Percentiles rank a stretch among this genome's conserved stretches.
Conservation (phyloP, 2,113 vertebrate species). For the Centropus bengalensis region DNA sequence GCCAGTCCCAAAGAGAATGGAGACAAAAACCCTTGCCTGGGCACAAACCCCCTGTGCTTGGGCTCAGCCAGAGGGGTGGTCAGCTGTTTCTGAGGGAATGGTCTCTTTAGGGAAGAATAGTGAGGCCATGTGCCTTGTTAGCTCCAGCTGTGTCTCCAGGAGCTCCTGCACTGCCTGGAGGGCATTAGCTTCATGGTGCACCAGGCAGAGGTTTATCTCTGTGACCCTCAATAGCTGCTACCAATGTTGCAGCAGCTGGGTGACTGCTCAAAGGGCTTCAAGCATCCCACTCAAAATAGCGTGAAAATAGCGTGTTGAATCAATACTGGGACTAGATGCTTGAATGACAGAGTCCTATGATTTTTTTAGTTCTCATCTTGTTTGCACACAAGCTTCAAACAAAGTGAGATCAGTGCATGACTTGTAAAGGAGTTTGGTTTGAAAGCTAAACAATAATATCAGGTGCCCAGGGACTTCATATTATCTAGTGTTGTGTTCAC, state of each 20-base stretch:
- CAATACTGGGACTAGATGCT: not conserved
- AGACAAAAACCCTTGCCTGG: not conserved
- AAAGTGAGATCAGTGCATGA: fast-evolving
- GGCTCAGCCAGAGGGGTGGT: not conserved
- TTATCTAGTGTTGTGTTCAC: not conserved
- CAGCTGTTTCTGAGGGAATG: slow-evolving; percentile 12
- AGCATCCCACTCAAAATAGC: not conserved
- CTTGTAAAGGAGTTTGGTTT: not conserved
- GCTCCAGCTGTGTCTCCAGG: slow-evolving; percentile 72
- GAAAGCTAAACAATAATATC: not conserved
- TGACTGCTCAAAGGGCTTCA: not conserved
- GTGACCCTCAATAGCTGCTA: not conserved
- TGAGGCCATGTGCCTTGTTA: not conserved
- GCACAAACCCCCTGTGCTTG: not conserved
- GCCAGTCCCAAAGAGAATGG: not conserved
- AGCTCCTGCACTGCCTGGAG: slow-evolving; percentile 27
- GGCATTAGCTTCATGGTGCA: not conserved
- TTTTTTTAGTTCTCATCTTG: not conserved
- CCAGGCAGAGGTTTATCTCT: not conserved
- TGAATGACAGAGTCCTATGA: not conserved
- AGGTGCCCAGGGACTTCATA: not conserved
- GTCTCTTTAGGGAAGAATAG: slow-evolving; percentile 49
- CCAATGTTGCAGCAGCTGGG: not conserved
- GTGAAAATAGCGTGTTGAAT: not conserved
- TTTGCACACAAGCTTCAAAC: not conserved